Base-by-base conservation (phyloP, 2,797 vertebrate genomes). In the Cirrhinus mrigala region DNA sequence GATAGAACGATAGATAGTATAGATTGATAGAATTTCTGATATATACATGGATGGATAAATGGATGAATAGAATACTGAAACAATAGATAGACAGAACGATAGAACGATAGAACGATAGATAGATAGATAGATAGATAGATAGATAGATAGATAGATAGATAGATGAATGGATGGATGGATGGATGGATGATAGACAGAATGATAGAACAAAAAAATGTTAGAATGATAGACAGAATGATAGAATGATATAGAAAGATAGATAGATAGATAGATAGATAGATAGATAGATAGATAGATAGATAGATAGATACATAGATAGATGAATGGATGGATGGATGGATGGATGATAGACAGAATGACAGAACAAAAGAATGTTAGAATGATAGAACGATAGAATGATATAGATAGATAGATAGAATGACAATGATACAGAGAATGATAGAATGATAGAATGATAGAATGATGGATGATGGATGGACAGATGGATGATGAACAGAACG, bases 131-230 rank as follows among this genome's bases (percentile, higher is more conserved):
- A 56, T 22, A 6, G 54, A 60, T 24, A 56, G 20, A 58, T 3
- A n/a, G 52, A 54, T 7, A 20, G 20, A 58, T 10, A 3, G 22
- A 60, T 2, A 12, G 22, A 60, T 0, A 2, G n/a, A 60, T 5
- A 24, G 4, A 60, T 1, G n/a, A 48, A 14, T 2, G 6, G 22
- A 58, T 0, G 4, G 6, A 52, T 3, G 10, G n/a, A 62, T 0
- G n/a, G 14, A 0, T 0, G n/a, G 27, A 0, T 0, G 22, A n/a
- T n/a, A n/a, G n/a, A n/a, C n/a, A 1, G 40, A 50, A 1, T 0
- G n/a, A 50, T 4, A 4, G 22, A 44, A 1, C 33, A 37, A 37
- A 0, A 37, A 4, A 37, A 37, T 2, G n/a, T 27, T 0, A 1
- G n/a, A 27, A 0, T 0, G 11, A 50, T 0, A 0, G 22, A 73